Percentiles rank a stretch among this genome's conserved stretches.
phyloP scores from a whole-genome alignment of 1,140 invertebrate genomes.

The Venturia canescens region DNA sequence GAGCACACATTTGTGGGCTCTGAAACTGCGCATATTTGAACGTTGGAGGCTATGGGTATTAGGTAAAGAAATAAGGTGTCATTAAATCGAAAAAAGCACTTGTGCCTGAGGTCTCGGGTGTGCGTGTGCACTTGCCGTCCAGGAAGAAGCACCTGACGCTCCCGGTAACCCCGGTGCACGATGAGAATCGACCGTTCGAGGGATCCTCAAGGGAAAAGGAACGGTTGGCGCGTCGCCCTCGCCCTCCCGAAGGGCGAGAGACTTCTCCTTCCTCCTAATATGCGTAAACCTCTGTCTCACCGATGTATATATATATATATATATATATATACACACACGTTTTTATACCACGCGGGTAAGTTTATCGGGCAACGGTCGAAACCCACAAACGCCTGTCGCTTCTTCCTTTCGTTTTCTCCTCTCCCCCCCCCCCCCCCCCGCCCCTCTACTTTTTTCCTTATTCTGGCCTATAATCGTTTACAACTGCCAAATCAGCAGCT shows the following conservation, averaged over 20 bases:
- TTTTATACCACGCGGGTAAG: not conserved
- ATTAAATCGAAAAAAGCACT: constrained; percentile 74
- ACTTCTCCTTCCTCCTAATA: not conserved
- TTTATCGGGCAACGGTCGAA: constrained; percentile 67
- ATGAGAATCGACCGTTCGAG: constrained; percentile 55
- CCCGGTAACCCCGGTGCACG: constrained; percentile 57
- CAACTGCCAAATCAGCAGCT: too few relatives aligned
- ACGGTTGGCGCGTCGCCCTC: constrained; percentile 25
- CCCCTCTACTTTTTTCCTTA: not conserved
- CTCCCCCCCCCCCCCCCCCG: not conserved
- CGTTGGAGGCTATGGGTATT: constrained; percentile 27
- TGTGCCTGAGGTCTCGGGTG: constrained; percentile 57
- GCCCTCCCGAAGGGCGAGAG: constrained; percentile 27
- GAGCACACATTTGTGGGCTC: not conserved
- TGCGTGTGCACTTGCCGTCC: constrained; percentile 71
- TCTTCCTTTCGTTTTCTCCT: not conserved
- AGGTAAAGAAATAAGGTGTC: constrained; percentile 61
- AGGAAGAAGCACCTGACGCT: constrained; percentile 74
- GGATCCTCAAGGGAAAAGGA: constrained; percentile 28
- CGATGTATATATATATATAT: too few relatives aligned
- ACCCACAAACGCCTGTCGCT: constrained; percentile 53
- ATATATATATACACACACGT: too few relatives aligned
- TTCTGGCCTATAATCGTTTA: not conserved
- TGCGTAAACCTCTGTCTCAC: not conserved
- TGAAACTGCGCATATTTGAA: not conserved